Base-by-base conservation (phyloP, 2,797 vertebrate genomes). In the Megaceryle alcyon region DNA sequence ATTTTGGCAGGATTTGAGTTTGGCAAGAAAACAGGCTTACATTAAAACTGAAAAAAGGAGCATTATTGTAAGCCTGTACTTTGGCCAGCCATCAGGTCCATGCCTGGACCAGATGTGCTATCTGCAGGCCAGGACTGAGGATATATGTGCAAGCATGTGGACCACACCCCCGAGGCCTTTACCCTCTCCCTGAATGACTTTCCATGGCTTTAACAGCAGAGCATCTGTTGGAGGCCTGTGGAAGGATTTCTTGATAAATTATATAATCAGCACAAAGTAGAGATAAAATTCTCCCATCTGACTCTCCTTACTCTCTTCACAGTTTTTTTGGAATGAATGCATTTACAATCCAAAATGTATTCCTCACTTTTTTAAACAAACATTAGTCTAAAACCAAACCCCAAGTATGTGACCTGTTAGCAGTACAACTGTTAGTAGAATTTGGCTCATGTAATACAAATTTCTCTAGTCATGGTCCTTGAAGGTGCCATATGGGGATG, bases 91-190 rank as follows among this genome's bases (percentile, higher is more conserved):
- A 43, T 95, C 93, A 96, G 94, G 95, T 96, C 96, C 94, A 95
- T 97, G 92, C 95, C 89, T 96, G 94, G 91, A 96, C 89, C 96
- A 97, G 96, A 96, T 97, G 95, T 97, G 89, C 89, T 96, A 96
- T 97, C 85, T 93, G 85, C 82, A 94, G 91, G 95, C 97, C 95
- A 97, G 94, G 61, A 87, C 83, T 92, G 94, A 94, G 91, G 88
- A 94, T 97, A 77, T 96, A 94, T 91, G 94, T 94, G 78, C 94
- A 97, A 96, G 91, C 92, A 90, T 95, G 94, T 77, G 93, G 92
- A 97, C 96, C 96, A 96, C 97, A 95, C 95, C 95, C 96, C 93
- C 93, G n/a, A 91, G 96, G 91, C 93, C 93, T 93, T 91, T 84
- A 93, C 95, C 82, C 93, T 94, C 90, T 96, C 96, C 96, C 95